Percentiles rank a stretch among this genome's conserved stretches.
Conservation (phyloP, 2,113 vertebrate genomes). For the Stigmatopora nigra region DNA sequence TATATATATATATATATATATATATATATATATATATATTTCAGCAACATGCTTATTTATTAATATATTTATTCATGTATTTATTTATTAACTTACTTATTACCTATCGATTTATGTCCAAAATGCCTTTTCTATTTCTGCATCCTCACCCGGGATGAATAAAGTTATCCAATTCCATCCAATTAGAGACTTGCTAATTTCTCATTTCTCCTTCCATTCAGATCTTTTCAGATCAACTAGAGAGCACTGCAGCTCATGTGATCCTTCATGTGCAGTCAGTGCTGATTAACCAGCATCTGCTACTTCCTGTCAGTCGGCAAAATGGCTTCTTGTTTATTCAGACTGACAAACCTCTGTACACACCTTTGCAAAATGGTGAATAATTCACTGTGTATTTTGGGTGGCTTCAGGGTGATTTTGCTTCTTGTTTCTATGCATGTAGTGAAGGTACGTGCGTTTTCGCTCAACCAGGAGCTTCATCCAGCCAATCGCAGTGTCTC, state of each 20-base stretch:
- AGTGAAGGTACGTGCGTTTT: conserved; percentile 75
- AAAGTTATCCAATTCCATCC: too few species aligned
- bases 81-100: too few species aligned
- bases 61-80: too few species aligned
- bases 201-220: conserved; percentile 33
- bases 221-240: conserved; percentile 70
- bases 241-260: conserved; percentile 54
- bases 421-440: neutral
- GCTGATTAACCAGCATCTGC: conserved; percentile 69
- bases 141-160: too few species aligned
- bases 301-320: conserved; percentile 69
- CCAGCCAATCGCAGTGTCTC: conserved; percentile 74
- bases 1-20: too few species aligned
- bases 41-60: too few species aligned
- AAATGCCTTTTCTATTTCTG: too few species aligned
- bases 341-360: conserved; percentile 88
- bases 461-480: conserved; percentile 81
- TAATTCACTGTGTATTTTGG: neutral
- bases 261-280: conserved; percentile 73
- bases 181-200: neutral
- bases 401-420: neutral
- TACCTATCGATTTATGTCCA: too few species aligned
- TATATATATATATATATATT: too few species aligned
- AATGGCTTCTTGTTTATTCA: conserved; percentile 90
- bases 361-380: conserved; percentile 81